Conservation (phyloP, 2,888 invertebrate species). For the Myathropa florea region DNA sequence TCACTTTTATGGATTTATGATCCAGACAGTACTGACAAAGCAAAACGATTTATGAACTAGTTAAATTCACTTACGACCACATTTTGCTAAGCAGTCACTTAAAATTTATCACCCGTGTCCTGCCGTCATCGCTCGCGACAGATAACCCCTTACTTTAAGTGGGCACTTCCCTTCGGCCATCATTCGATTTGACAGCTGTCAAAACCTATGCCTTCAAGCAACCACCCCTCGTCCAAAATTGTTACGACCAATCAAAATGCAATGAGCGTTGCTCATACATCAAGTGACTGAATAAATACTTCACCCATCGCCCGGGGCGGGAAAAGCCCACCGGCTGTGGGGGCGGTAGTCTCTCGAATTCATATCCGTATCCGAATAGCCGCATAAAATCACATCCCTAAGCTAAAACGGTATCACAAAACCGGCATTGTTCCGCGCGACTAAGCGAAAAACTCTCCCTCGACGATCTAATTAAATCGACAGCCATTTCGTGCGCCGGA, state of each 20-base stretch:
- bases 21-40: not conserved
- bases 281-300: not conserved
- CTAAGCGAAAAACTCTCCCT: slow-evolving; percentile 36
- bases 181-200: not conserved
- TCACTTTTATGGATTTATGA: too few species aligned
- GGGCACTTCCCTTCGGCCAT: not conserved
- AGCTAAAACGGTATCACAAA: not conserved
- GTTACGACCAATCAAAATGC: not conserved
- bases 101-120: not conserved
- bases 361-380: slow-evolving; percentile 11
- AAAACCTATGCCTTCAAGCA: not conserved
- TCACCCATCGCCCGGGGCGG: not conserved
- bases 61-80: not conserved
- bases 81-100: not conserved
- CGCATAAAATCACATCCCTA: slow-evolving; percentile 31
- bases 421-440: slow-evolving; percentile 37
- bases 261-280: not conserved
- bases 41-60: not conserved
- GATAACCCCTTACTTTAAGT: not conserved
- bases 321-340: not conserved
- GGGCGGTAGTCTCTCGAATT: not conserved
- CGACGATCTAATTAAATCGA: slow-evolving; percentile 50
- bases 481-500: slow-evolving; percentile 34
- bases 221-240: not conserved
- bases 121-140: too few species aligned